phyloP scores from a whole-genome alignment of 2,797 vertebrate species.

The Brachyrhaphis roseni region DNA sequence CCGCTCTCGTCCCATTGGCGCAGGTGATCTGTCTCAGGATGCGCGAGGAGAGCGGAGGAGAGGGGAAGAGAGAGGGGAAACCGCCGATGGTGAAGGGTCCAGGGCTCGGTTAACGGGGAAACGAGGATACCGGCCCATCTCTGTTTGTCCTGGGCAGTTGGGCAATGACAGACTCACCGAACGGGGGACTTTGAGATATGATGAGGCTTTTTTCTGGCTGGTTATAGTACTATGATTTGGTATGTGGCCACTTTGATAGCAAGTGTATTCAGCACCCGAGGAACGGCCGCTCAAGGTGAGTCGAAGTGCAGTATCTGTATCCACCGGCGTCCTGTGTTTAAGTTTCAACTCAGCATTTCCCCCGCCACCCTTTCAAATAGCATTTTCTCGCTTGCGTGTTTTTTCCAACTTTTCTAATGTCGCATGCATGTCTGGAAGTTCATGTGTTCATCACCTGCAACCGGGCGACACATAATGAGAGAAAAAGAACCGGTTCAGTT shows the following conservation, averaged over 20 bases:
- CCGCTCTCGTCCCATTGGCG: slow-evolving; percentile 81
- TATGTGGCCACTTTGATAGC: slow-evolving; percentile 99
- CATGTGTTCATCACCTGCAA: slow-evolving; percentile 46
- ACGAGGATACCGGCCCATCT: slow-evolving; percentile 75
- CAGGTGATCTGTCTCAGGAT: slow-evolving; percentile 85
- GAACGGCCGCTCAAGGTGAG: slow-evolving; percentile 98
- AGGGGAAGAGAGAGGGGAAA: slow-evolving; percentile 76
- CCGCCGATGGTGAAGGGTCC: slow-evolving; percentile 81
- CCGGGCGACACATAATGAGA: slow-evolving; percentile 16
- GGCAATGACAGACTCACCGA: slow-evolving; percentile 73
- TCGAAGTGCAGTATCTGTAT: slow-evolving; percentile 85
- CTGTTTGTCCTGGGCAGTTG: slow-evolving; percentile 69
- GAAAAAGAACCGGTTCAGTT: not conserved
- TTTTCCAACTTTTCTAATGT: not conserved
- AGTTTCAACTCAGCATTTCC: slow-evolving; percentile 37
- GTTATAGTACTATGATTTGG: slow-evolving; percentile 97
- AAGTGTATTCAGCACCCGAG: slow-evolving; percentile 96
- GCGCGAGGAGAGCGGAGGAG: slow-evolving; percentile 74
- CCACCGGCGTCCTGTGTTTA: slow-evolving; percentile 24
- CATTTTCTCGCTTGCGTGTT: not conserved
- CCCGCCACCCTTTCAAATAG: not conserved
- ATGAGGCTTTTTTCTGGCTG: slow-evolving; percentile 89
- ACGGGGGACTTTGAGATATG: slow-evolving; percentile 87
- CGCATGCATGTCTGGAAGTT: slow-evolving; percentile 52
- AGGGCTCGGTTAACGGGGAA: slow-evolving; percentile 79